Base-by-base conservation (phyloP, 2,797 vertebrate species). In the Diceros bicornis region DNA sequence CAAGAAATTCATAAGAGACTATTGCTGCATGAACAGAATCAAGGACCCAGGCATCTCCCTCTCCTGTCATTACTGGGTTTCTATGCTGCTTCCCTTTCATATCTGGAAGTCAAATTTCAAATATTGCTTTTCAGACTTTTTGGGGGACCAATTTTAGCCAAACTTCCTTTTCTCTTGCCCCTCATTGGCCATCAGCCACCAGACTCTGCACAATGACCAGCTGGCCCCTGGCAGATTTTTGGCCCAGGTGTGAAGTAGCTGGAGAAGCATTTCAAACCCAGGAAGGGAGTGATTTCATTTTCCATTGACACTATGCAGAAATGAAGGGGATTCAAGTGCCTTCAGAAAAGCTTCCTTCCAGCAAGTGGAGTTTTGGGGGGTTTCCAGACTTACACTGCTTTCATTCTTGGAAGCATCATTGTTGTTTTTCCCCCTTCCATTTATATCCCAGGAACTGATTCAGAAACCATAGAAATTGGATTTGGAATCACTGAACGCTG, bases 381-480 rank as follows among this genome's bases (percentile, higher is more conserved):
- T 95, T 95, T 98, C 98, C 91, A 98, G 29, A 81, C 94, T 82
- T 74, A 68, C 41, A 34, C 81, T 34, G 97, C 97, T 91, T 97
- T 97, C 97, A 95, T 98, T 97, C 97, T 97, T 93, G 89, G 97
- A 2, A 0, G 0, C 96, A 81, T 85, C 69, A 81, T 88, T 97
- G 97, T 94, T 85, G 90, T 96, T 96, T 92, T 85, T 78, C 91
- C 77, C 94, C 89, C 66, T 96, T 97, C 95, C 96, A 86, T 97
- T 98, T 96, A 69, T 87, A 95, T 97, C 93, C 87, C 98, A 97
- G 97, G 94, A 98, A 91, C 95, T 98, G 98, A 96, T 97, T 98
- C 92, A 41, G 94, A 96, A 97, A 89, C 88, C 12, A 1, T 91
- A 97, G 91, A 98, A 97, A 98, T 90, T 77, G 7, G 12, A 77